Evolutionary conservation across 2,797 vertebrate genomes (phyloP).

Genomic region (Parambassis ranga): DNA sequence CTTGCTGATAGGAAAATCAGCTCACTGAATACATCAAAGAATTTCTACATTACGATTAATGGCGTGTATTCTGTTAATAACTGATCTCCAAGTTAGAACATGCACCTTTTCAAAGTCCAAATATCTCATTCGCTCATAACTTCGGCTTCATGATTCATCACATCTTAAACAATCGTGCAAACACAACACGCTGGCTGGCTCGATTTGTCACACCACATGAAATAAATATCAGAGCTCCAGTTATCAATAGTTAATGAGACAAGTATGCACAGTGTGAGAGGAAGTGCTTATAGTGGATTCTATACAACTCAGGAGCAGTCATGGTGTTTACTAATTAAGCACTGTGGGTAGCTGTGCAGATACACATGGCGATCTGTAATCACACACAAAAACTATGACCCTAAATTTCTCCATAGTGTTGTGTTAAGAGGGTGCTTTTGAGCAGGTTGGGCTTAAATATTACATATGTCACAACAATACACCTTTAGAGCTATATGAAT

Average conservation of each 20-base stretch:
- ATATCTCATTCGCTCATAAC: background rate
- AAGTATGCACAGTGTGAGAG: background rate
- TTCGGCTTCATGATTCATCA: background rate
- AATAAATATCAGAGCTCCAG: background rate
- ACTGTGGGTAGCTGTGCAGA: too few relatives aligned
- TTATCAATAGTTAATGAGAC: background rate
- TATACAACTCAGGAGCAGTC: background rate
- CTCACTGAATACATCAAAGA: too few relatives aligned
- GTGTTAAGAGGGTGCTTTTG: background rate
- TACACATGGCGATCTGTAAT: too few relatives aligned
- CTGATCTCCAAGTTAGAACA: background rate
- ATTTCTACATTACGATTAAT: too few relatives aligned
- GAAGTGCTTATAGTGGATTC: background rate
- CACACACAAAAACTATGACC: background rate
- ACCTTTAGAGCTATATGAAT: background rate
- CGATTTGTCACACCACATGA: background rate
- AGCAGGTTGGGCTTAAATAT: background rate
- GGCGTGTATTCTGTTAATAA: background rate
- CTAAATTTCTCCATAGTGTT: background rate
- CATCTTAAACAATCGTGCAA: background rate
- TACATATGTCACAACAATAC: background rate
- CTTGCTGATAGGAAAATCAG: too few relatives aligned
- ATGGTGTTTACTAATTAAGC: too few relatives aligned
- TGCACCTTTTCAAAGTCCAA: background rate
- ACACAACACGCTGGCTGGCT: background rate